These are phyloP conservation scores for Chromis chromis DNA, from an alignment of 2,797 vertebrate genomes.

Conservation along the genomic window DNA sequence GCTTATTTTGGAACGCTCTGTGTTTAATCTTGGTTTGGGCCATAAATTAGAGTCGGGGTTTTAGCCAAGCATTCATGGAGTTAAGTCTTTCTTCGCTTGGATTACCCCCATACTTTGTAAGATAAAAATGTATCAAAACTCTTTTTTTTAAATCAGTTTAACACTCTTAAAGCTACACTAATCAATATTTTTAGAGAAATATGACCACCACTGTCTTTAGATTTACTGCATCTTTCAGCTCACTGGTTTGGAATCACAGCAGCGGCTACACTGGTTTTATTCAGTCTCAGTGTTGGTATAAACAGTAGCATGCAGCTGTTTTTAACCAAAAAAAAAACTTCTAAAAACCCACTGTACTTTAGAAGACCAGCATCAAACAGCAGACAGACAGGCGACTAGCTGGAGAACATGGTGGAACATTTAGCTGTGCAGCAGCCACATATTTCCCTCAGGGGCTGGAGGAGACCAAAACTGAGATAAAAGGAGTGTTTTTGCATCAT, in stretches of 20 bases:
- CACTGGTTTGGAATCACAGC: slow-evolving; percentile 2
- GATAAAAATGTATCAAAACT: neutral
- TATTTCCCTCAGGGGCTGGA: neutral
- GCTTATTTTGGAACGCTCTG: slow-evolving; percentile 48
- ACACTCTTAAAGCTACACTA: neutral
- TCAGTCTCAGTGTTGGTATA: neutral
- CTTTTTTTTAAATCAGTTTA: neutral
- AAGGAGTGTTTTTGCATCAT: neutral
- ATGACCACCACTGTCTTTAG: neutral
- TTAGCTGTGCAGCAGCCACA: neutral
- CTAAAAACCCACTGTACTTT: neutral
- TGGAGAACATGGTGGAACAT: neutral
- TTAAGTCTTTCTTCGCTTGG: slow-evolving; percentile 2
- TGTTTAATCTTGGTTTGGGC: slow-evolving; percentile 52
- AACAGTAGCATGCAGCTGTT: neutral
- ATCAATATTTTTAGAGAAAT: neutral
- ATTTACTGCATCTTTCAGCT: neutral
- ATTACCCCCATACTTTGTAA: neutral
- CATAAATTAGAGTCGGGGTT: slow-evolving; percentile 43
- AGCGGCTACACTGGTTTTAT: neutral
- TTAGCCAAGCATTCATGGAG: slow-evolving; percentile 6
- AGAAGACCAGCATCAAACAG: neutral
- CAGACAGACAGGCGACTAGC: neutral
- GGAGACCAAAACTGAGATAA: slow-evolving; percentile 3
- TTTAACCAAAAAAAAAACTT: neutral